These are phyloP conservation scores for Cavia porcellus DNA, from an alignment of 2,113 vertebrate genomes.

Conservation along the genomic window DNA sequence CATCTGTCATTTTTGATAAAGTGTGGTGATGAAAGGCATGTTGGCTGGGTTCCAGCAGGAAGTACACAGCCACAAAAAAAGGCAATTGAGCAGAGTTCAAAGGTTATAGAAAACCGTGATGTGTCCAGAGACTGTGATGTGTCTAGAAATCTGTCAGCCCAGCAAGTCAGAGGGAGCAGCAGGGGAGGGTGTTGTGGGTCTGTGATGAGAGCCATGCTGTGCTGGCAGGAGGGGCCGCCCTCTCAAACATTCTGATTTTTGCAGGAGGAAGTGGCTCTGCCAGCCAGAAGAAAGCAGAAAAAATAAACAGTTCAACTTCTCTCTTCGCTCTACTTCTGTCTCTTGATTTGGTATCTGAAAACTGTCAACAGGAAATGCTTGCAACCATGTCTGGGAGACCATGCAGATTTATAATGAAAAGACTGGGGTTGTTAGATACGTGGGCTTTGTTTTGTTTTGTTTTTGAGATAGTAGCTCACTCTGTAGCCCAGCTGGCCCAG, in stretches of 20 bases:
- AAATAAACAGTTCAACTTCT: slow-evolving; percentile 1
- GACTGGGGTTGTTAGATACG: neutral
- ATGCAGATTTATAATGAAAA: neutral
- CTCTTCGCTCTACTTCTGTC: neutral
- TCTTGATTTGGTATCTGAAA: slow-evolving; percentile 13
- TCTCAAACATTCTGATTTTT: neutral
- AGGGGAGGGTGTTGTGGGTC: neutral
- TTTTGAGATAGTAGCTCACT: neutral
- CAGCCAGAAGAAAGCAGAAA: neutral
- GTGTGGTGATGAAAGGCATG: neutral
- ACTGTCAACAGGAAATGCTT: neutral
- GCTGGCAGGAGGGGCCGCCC: neutral
- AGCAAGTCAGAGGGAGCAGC: neutral
- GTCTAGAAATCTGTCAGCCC: neutral
- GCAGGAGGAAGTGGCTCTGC: neutral
- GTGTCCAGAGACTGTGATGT: neutral
- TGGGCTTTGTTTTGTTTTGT: neutral
- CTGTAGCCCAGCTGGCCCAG: too few relatives aligned
- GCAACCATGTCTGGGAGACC: neutral
- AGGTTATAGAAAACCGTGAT: neutral
- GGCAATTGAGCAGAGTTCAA: neutral
- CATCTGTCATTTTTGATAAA: slow-evolving; percentile 38
- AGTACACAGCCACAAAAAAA: neutral
- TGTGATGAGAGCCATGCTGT: neutral
- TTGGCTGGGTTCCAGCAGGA: neutral